Base-by-base conservation (phyloP, 2,797 vertebrate genomes). In the Antennarius maculatus region DNA sequence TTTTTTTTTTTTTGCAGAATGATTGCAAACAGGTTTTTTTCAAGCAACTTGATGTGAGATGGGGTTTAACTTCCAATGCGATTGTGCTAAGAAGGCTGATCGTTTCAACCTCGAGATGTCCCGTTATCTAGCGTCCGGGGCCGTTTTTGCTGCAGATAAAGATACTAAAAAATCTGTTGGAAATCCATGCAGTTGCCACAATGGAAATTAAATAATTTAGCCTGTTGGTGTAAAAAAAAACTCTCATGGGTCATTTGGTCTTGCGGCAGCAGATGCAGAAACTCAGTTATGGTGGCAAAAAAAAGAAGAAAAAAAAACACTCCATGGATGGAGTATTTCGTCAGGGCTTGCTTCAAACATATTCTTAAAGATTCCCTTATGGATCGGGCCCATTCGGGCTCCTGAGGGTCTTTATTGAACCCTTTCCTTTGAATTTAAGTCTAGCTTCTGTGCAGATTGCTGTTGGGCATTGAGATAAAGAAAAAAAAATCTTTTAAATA, bases 391-490 rank as follows among this genome's bases (percentile, higher is more conserved):
- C 17, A n/a, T 65, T 66, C 56, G 54, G 17, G 54, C 47, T 60
- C 64, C 47, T 1, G 6, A 50, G 60, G 58, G 54, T 60, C 47
- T 42, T 53, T 76, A 74, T 72, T 62, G 69, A 75, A 59, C 41
- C 45, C n/a, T 51, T 53, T 61, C 64, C 46, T 76, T 85, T 82
- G 66, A 74, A 82, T 82, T 80, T 66, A 74, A 63, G 45, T 63
- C 37, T 0, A 4, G 45, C 56, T 63, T 75, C 77, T 69, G 55
- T 47, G 29, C 41, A 65, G 43, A 57, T 53, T 66, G 73, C 87
- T 54, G 10, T 16, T 52, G 57, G 76, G 61, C 49, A 64, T 43
- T 69, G 45, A 69, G 56, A 66, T 77, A 6, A 49, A 53, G 50
- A 62, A 47, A 53, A 16, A 23, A 34, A 53, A 54, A 39, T 14